A percentile compares a stretch with the other conserved stretches of the same genome.
Conservation (phyloP, 2,113 vertebrate species). For the Phoxinus phoxinus region DNA sequence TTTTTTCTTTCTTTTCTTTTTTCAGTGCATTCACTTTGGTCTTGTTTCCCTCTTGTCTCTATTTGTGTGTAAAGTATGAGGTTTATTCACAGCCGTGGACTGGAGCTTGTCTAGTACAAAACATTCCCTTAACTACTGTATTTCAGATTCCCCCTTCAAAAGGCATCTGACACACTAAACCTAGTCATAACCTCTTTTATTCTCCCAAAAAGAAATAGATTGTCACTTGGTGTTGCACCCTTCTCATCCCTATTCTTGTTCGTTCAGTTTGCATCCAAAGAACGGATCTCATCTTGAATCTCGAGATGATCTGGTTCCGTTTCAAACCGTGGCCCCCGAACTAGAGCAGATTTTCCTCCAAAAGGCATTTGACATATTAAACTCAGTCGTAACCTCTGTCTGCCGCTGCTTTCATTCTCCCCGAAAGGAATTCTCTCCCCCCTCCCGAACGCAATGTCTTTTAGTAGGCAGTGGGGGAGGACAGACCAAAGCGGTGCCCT, state of each 20-base stretch:
- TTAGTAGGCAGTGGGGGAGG: constrained; percentile 59
- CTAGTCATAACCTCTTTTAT: constrained; percentile 5
- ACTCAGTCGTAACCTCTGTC: constrained; percentile 30
- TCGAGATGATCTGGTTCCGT: neutral
- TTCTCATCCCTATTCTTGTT: neutral
- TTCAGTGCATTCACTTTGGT: neutral
- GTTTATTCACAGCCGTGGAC: neutral
- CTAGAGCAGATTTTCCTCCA: constrained; percentile 32
- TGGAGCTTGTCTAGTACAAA: neutral
- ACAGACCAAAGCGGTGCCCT: constrained; percentile 60
- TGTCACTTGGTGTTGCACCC: neutral
- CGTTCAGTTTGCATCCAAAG: neutral
- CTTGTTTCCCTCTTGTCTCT: neutral
- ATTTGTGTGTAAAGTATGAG: neutral
- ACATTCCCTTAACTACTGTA: neutral
- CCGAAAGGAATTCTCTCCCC: neutral
- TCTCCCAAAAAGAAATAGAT: neutral
- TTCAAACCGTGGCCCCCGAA: neutral
- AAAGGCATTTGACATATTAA: constrained; percentile 26
- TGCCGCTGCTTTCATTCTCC: constrained; percentile 69
- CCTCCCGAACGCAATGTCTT: constrained; percentile 54
- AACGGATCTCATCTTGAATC: neutral
- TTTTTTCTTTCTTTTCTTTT: neutral
- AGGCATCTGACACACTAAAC: neutral
- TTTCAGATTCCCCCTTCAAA: neutral